Percentiles rank a stretch among this genome's conserved stretches.
These are phyloP conservation scores for Myotis lucifugus DNA, from an alignment of 2,113 vertebrate species.

Conservation along the genomic window DNA sequence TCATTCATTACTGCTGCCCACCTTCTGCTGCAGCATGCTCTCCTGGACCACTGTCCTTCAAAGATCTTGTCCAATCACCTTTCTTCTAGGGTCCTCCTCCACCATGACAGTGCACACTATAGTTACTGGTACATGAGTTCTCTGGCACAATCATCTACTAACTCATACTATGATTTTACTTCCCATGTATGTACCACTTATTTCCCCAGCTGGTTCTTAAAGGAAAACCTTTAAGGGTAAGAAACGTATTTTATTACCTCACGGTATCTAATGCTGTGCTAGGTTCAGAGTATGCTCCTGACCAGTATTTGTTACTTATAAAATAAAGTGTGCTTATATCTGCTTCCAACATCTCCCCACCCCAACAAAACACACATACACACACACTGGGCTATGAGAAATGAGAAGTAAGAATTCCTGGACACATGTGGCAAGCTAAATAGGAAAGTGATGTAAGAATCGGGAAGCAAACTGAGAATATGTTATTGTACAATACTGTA, in stretches of 20 bases:
- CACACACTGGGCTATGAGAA: background rate
- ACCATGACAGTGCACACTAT: background rate
- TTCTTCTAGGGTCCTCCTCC: background rate
- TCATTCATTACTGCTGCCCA: background rate
- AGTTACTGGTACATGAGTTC: background rate
- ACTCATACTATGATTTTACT: background rate
- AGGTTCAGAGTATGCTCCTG: background rate
- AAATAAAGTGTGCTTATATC: background rate
- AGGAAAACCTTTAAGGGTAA: background rate
- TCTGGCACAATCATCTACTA: background rate
- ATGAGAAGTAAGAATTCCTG: background rate
- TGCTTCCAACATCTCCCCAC: background rate
- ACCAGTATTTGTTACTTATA: background rate
- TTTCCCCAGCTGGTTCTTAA: background rate
- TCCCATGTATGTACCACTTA: background rate
- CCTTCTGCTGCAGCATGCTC: background rate
- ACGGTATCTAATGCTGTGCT: background rate
- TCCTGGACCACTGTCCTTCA: background rate
- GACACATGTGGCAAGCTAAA: background rate
- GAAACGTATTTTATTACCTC: background rate
- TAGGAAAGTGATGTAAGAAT: background rate
- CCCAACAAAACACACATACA: background rate
- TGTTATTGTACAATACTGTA: background rate
- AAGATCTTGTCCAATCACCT: background rate
- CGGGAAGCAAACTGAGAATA: background rate